A percentile compares a stretch with the other conserved stretches of the same genome.
These are phyloP conservation scores for Nyctereutes procyonoides DNA, from an alignment of 2,113 vertebrate genomes.

Conservation along the genomic window DNA sequence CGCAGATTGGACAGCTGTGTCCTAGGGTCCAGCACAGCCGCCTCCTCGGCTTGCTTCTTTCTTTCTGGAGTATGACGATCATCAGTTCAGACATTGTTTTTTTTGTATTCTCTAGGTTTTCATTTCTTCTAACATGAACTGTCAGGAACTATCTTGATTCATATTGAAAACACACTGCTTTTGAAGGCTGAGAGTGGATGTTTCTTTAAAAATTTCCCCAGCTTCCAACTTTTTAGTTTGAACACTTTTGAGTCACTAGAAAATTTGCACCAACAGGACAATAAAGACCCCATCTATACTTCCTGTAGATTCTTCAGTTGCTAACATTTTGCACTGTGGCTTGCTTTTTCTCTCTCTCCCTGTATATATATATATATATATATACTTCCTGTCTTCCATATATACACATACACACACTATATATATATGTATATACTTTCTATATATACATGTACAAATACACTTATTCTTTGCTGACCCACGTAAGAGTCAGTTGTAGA, in stretches of 20 bases:
- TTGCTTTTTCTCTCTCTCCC: not conserved
- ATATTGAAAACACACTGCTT: not conserved
- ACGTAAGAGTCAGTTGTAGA: slow-evolving; percentile 28
- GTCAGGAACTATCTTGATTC: not conserved
- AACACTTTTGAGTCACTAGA: slow-evolving; percentile 48
- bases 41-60: not conserved
- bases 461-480: not conserved
- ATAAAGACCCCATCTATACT: not conserved
- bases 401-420: not conserved
- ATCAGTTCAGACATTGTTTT: not conserved
- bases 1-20: no score
- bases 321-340: not conserved
- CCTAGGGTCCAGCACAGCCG: not conserved
- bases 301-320: not conserved
- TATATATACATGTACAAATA: not conserved
- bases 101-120: not conserved
- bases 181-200: not conserved
- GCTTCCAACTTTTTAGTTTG: slow-evolving; percentile 10
- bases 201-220: not conserved
- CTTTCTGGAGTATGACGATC: not conserved
- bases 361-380: fast-evolving
- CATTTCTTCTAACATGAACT: slow-evolving; percentile 16
- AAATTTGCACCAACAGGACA: slow-evolving; percentile 33
- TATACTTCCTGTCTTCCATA: not conserved
- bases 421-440: not conserved